Evolutionary conservation across 1,140 invertebrate species (phyloP).

Genomic region (Harpegnathos saltator): DNA sequence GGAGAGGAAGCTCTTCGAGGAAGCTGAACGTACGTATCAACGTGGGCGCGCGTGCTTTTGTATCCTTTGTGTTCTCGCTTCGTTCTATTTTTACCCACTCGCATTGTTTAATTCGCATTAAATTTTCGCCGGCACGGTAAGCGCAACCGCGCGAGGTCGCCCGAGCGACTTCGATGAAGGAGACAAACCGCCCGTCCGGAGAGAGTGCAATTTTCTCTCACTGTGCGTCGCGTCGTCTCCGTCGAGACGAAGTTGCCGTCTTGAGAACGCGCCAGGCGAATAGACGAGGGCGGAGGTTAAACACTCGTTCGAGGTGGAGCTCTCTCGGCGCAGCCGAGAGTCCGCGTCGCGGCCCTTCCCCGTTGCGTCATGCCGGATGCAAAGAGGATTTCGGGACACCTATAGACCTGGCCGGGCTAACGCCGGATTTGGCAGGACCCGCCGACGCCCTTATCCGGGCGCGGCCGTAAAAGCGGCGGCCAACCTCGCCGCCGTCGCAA

Average conservation of each 20-base stretch:
- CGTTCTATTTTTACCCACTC: too few species aligned
- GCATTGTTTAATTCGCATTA: too few species aligned
- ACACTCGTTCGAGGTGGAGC: slow-evolving; percentile 44
- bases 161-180: too few species aligned
- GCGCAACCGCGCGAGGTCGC: too few species aligned
- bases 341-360: slow-evolving; percentile 32
- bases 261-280: slow-evolving; percentile 30
- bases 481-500: slow-evolving; percentile 21
- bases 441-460: slow-evolving; percentile 49
- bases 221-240: slow-evolving; percentile 1
- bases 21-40: too few species aligned
- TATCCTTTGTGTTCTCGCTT: too few species aligned
- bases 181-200: background rate
- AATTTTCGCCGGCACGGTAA: too few species aligned
- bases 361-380: slow-evolving; percentile 1
- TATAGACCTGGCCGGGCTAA: slow-evolving; percentile 51
- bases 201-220: slow-evolving; percentile 23
- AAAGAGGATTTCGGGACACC: slow-evolving; percentile 46
- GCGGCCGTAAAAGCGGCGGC: slow-evolving; percentile 56
- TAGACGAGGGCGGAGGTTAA: slow-evolving; percentile 30
- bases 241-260: slow-evolving; percentile 10
- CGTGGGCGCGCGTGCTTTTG: too few species aligned
- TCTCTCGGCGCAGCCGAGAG: slow-evolving; percentile 4
- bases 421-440: slow-evolving; percentile 66
- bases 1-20: too few species aligned